phyloP scores from a whole-genome alignment of 2,113 vertebrate species.

The Sylvietta virens region DNA sequence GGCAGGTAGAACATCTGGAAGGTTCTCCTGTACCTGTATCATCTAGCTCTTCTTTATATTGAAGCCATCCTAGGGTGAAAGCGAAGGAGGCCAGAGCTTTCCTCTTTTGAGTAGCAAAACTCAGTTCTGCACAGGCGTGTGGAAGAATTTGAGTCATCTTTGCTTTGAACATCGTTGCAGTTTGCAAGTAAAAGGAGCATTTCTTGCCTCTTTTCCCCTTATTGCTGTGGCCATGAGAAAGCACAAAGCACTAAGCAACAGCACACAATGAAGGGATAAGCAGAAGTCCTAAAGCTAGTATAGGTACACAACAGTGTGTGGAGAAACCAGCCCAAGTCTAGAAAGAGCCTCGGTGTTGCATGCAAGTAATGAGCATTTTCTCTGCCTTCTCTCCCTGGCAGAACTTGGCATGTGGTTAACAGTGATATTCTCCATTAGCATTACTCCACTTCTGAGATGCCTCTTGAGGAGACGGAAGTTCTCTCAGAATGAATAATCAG shows the following conservation, averaged over 20 bases:
- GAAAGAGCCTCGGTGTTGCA: neutral
- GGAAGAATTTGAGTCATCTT: neutral
- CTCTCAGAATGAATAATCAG: neutral
- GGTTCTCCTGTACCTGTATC: neutral
- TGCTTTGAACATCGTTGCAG: neutral
- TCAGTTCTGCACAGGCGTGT: neutral
- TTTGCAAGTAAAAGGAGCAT: neutral
- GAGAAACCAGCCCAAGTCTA: neutral
- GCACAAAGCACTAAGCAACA: neutral
- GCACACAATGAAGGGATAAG: neutral
- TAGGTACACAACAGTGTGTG: neutral
- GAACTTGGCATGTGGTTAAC: neutral
- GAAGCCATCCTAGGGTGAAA: neutral
- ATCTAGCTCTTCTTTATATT: neutral
- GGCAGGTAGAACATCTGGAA: neutral
- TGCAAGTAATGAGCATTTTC: neutral
- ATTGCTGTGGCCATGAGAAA: neutral
- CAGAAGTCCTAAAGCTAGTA: neutral
- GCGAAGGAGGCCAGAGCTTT: neutral
- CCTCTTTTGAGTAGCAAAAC: neutral
- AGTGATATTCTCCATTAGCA: accelerated
- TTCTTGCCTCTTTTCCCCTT: neutral
- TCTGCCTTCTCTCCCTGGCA: neutral
- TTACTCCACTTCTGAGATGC: neutral
- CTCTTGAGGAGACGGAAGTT: neutral